phyloP scores from a whole-genome alignment of 2,113 vertebrate genomes.

The Pheucticus melanocephalus region DNA sequence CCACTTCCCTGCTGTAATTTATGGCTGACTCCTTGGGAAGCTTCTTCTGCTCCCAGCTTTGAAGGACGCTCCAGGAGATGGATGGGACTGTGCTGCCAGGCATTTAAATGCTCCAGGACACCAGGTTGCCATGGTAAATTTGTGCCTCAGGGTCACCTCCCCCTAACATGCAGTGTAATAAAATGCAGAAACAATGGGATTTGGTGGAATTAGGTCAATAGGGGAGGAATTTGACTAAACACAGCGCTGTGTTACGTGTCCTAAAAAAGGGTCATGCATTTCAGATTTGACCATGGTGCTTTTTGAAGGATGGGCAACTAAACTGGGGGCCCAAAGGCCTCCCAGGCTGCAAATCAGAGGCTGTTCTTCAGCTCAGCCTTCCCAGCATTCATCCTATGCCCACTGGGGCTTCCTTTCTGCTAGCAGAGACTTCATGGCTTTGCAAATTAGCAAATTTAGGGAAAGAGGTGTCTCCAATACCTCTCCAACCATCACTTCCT shows the following conservation, averaged over 20 bases:
- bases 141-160: background rate
- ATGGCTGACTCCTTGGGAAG: background rate
- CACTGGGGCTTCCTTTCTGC: background rate
- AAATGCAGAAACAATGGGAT: fast-evolving
- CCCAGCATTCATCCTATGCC: background rate
- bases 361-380: background rate
- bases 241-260: fast-evolving
- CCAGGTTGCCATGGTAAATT: background rate
- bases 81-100: background rate
- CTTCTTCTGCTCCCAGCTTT: background rate
- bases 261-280: background rate
- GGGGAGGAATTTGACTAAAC: background rate
- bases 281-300: background rate
- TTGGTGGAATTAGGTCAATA: background rate
- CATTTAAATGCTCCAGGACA: background rate
- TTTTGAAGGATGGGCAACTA: background rate
- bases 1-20: background rate
- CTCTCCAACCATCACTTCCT: background rate
- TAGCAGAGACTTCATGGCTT: background rate
- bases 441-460: background rate
- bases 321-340: background rate
- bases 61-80: background rate
- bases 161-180: background rate
- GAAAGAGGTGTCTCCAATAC: background rate
- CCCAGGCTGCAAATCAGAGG: background rate